phyloP scores from a whole-genome alignment of 2,888 invertebrate genomes.

The Dryocosmus kuriphilus region DNA sequence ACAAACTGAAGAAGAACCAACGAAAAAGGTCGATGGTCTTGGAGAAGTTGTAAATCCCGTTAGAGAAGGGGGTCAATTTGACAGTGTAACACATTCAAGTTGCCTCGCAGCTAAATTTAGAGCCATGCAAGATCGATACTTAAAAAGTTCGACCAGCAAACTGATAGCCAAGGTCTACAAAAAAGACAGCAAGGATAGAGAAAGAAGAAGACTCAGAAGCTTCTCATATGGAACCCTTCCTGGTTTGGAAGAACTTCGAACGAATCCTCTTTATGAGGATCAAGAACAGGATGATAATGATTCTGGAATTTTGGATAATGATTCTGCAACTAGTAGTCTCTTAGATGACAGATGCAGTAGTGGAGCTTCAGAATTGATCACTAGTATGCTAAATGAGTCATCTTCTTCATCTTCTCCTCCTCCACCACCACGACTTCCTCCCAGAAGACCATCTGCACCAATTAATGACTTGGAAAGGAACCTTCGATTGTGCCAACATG shows the following conservation, averaged over 20 bases:
- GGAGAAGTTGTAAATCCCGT: slow-evolving; percentile 35
- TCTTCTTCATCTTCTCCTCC: slow-evolving; percentile 54
- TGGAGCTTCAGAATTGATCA: slow-evolving; percentile 60
- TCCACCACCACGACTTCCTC: slow-evolving; percentile 70
- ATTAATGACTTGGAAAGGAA: slow-evolving; percentile 62
- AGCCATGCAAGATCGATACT: slow-evolving; percentile 85
- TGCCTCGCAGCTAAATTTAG: slow-evolving; percentile 85
- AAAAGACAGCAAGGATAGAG: slow-evolving; percentile 69
- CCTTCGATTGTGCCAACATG: slow-evolving; percentile 49
- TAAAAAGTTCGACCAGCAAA: slow-evolving; percentile 84
- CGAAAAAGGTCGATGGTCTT: neutral
- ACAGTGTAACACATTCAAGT: slow-evolving; percentile 71
- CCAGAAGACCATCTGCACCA: slow-evolving; percentile 65
- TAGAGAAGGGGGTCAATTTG: slow-evolving; percentile 60
- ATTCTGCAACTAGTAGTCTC: slow-evolving; percentile 84
- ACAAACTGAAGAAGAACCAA: slow-evolving; percentile 42
- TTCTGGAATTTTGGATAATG: slow-evolving; percentile 87
- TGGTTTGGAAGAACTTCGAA: slow-evolving; percentile 85
- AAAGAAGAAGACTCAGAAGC: slow-evolving; percentile 80
- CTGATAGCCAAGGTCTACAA: slow-evolving; percentile 84
- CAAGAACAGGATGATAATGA: slow-evolving; percentile 82
- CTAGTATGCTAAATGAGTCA: slow-evolving; percentile 56
- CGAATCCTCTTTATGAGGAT: slow-evolving; percentile 81
- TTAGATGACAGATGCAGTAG: slow-evolving; percentile 77
- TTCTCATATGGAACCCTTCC: slow-evolving; percentile 88